A percentile compares a stretch with the other conserved stretches of the same genome.
Evolutionary conservation across 2,113 vertebrate species (phyloP).

Genomic region (Alosa alosa): DNA sequence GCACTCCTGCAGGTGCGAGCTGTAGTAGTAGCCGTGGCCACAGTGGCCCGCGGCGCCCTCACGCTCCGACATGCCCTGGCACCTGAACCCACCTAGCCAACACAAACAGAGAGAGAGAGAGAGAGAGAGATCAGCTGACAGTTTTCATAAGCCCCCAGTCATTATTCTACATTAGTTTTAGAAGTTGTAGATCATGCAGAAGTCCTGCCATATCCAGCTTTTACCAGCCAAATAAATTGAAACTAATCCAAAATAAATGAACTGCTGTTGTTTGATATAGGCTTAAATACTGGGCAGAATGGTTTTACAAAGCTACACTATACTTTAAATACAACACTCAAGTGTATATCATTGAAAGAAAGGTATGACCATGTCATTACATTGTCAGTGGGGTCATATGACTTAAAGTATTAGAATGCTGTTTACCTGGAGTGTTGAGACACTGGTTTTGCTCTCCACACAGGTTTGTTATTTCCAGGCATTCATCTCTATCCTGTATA

Average conservation of each 20-base stretch:
- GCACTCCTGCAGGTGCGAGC: conserved; percentile 79
- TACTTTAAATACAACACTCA: not conserved
- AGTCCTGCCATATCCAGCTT: not conserved
- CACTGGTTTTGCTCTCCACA: conserved; percentile 81
- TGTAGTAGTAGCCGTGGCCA: conserved; percentile 79
- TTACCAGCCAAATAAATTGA: not conserved
- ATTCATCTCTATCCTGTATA: conserved; percentile 85
- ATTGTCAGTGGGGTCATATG: not conserved
- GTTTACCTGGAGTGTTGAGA: conserved; percentile 82
- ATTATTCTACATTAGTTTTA: not conserved
- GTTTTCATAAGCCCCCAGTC: not conserved
- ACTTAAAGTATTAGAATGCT: not conserved
- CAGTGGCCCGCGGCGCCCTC: conserved; percentile 75
- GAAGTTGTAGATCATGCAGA: not conserved
- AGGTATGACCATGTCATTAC: not conserved
- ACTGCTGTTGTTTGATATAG: too few species aligned
- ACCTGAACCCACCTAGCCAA: conserved; percentile 81
- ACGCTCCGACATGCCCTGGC: conserved; percentile 76
- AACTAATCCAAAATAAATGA: too few species aligned
- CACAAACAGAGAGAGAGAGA: not conserved
- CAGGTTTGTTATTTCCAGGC: conserved; percentile 73
- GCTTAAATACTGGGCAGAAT: too few species aligned
- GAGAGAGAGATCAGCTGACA: not conserved
- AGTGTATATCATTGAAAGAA: not conserved
- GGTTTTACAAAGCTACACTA: too few species aligned